Base-by-base conservation (phyloP, 2,113 vertebrate species). In the Zapus hudsonius region DNA sequence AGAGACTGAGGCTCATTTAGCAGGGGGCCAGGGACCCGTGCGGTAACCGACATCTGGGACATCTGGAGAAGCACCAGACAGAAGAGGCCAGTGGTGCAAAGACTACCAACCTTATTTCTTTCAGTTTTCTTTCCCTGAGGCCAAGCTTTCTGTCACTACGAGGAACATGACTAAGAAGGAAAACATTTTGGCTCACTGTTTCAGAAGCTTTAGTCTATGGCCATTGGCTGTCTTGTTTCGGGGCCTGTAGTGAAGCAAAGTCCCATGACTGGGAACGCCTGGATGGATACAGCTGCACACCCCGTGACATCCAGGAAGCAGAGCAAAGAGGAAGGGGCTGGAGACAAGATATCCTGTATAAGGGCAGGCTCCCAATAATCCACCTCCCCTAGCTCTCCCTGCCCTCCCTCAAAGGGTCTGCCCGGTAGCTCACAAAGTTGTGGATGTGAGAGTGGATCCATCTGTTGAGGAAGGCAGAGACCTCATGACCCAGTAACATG, bases 401-500 rank as follows among this genome's bases (percentile, higher is more conserved):
- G 2, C 38, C 13, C n/a, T n/a, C n/a, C n/a, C n/a, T n/a, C n/a
- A n/a, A 44, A 7, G 27, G 16, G 7, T 31, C 1, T 44, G 11
- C 17, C 27, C 16, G 10, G 5, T 4, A 47, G 40, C 15, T 47
- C 44, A 52, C 52, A 33, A 10, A 47, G 15, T 19, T 47, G 73
- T 47, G 73, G n/a, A n/a, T n/a, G n/a, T n/a, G n/a, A n/a, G n/a
- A n/a, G n/a, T n/a, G n/a, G n/a, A n/a, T n/a, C n/a, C 47, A 33
- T 47, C 17, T 9, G 20, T 3, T 20, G 27, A 33, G 0, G 3
- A 42, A 29, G 29, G 47, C 42, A 47, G 29, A 52, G 42, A 3
- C 12, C 15, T 16, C 73, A 74, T 8, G 16, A 42, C 33, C 73
- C n/a, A 47, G 15, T 74, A 13, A 31, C 27, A 31, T 3, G 40